Evolutionary conservation across 2,888 invertebrate species (phyloP), one percentile per base, ranked within the genome.

Genomic region (Catocala fraxini): DNA sequence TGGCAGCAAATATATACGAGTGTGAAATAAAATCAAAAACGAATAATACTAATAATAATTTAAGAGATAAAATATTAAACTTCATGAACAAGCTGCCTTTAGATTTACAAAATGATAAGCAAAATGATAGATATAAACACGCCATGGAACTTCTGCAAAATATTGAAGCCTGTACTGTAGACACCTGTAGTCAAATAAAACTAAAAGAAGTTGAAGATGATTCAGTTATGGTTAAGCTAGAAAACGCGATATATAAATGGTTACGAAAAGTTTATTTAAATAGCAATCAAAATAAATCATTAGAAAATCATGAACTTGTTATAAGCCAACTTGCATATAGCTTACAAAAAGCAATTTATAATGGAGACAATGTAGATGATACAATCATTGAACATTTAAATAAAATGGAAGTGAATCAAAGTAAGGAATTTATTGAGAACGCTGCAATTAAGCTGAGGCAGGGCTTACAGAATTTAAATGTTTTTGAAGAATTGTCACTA

Each of bases 41-140:
- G 6, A 39, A 39, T 39, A n/a, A 49, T 0, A 11, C 62, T 11
- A 48, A 52, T 47, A 56, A 51, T 0, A 65, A 56, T 55, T 43
- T 75, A 34, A 57, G 42, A 62, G 65, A 65, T 34, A 56, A 59
- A 15, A 25, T 72, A 33, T 68, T 65, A 25, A 52, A 72, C 13
- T 77, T 77, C 74, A 46, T 78, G n/a, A 66, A 71, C 53, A 73
- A 66, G 56, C 11, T 79, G 10, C 71, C 70, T 6, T 45, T 71
- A 12, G 52, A 65, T 43, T 45, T n/a, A 10, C 41, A 57, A 41
- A 15, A 49, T 11, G 58, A 73, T 58, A 68, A 66, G 49, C 51
- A 61, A 46, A 35, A 2, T 9, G 9, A 11, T 6, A 65, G 47
- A 47, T 39, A 65, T 15, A 59, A 52, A 46, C 63, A 63, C 6